phyloP scores from a whole-genome alignment of 1,140 invertebrate species.

The Temnothorax nylanderi region DNA sequence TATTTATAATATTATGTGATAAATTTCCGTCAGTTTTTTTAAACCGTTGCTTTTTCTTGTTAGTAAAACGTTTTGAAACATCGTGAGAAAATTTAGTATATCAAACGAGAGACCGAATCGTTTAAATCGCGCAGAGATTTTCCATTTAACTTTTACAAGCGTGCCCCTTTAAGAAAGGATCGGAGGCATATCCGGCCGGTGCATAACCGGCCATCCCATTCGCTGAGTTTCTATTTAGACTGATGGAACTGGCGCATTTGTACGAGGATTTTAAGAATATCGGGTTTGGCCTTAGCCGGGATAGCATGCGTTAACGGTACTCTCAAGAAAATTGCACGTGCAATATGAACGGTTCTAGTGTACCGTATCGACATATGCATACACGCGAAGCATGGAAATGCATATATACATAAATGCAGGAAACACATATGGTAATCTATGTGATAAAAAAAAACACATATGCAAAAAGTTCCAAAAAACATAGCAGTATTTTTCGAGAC shows the following conservation, averaged over 20 bases:
- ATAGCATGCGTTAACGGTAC: slow-evolving; percentile 56
- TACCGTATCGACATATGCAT: slow-evolving; percentile 34
- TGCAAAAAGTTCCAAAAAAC: neutral
- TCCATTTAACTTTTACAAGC: slow-evolving; percentile 34
- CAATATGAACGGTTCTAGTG: neutral
- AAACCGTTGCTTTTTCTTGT: neutral
- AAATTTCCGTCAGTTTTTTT: neutral
- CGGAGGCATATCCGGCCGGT: neutral
- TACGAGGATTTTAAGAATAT: slow-evolving; percentile 60
- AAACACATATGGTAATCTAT: neutral
- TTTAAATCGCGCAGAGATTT: neutral
- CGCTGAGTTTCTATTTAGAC: slow-evolving; percentile 56
- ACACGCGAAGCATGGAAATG: neutral
- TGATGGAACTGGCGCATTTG: slow-evolving; percentile 60
- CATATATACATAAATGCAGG: slow-evolving; percentile 11
- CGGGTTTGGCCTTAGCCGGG: slow-evolving; percentile 39
- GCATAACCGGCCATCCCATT: slow-evolving; percentile 48
- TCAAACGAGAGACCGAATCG: neutral
- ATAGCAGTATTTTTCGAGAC: neutral
- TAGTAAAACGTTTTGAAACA: neutral
- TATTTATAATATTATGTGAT: neutral
- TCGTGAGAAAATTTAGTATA: neutral
- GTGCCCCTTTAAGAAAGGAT: slow-evolving; percentile 34
- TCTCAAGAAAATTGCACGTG: slow-evolving; percentile 65
- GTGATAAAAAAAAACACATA: neutral